Conservation (phyloP, 2,888 invertebrate species). For the Phalera bucephala region DNA sequence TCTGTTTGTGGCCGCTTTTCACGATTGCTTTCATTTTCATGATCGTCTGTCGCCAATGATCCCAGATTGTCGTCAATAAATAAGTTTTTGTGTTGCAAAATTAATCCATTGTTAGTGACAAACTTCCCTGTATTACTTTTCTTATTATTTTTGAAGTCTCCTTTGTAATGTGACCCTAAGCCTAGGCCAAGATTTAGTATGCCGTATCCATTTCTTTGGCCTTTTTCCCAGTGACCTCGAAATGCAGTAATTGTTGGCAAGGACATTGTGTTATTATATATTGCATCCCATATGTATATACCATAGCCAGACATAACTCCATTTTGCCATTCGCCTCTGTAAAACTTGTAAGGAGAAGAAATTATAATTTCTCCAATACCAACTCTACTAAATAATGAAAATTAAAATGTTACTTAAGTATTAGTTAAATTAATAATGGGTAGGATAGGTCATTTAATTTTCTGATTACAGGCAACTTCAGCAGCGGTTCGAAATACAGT, state of each 20-base stretch:
- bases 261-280: conserved; percentile 77
- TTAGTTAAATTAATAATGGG: too few species aligned
- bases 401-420: too few species aligned
- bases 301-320: conserved; percentile 83
- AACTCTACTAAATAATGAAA: too few species aligned
- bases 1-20: conserved; percentile 28
- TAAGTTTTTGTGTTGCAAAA: conserved; percentile 69
- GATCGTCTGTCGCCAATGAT: conserved; percentile 32
- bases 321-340: conserved; percentile 83
- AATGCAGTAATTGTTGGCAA: conserved; percentile 77
- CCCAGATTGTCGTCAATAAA: conserved; percentile 79
- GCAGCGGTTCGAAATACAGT: too few species aligned
- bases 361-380: too few species aligned
- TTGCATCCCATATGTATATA: conserved; percentile 82
- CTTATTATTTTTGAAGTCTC: conserved; percentile 78
- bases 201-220: conserved; percentile 79
- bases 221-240: conserved; percentile 81
- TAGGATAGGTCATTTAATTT: too few species aligned
- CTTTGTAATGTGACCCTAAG: conserved; percentile 80
- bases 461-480: too few species aligned
- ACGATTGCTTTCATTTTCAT: conserved; percentile 11
- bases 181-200: conserved; percentile 73
- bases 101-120: conserved; percentile 81
- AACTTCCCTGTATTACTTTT: conserved; percentile 82
- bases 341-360: conserved; percentile 69